These are phyloP conservation scores for Chrysocyon brachyurus DNA, from an alignment of 2,797 vertebrate species.

Conservation along the genomic window DNA sequence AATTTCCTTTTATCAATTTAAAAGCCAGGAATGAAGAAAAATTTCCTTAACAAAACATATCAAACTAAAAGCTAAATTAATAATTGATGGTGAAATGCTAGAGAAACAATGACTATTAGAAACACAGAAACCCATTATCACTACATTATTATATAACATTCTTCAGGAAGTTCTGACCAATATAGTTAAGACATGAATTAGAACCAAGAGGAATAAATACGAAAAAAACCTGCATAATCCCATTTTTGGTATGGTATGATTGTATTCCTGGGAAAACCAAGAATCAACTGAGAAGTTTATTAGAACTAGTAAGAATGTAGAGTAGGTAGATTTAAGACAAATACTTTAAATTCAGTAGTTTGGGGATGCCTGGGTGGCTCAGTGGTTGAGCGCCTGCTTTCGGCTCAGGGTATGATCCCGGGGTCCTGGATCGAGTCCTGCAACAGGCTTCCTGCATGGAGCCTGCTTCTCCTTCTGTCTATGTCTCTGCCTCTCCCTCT, in stretches of 20 bases:
- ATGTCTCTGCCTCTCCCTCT: too few relatives aligned
- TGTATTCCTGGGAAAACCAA: constrained; percentile 39
- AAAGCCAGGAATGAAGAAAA: constrained; percentile 11
- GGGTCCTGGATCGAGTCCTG: too few relatives aligned
- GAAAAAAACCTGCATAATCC: not conserved
- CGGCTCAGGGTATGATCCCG: too few relatives aligned
- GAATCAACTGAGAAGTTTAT: constrained; percentile 54
- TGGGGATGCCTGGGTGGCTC: not conserved
- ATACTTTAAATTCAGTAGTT: constrained; percentile 47
- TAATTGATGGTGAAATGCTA: not conserved
- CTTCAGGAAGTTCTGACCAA: not conserved
- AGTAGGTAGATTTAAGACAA: constrained; percentile 34
- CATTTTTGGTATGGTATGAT: not conserved
- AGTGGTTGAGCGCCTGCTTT: too few relatives aligned
- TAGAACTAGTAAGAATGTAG: not conserved
- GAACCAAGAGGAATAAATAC: not conserved
- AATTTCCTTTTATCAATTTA: not conserved
- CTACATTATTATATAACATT: not conserved
- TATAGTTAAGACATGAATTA: constrained; percentile 29
- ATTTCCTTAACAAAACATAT: not conserved
- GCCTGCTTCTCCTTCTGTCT: too few relatives aligned
- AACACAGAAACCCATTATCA: not conserved
- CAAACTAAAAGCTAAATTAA: constrained; percentile 39
- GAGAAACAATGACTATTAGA: not conserved
- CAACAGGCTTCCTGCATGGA: too few relatives aligned